Percentiles rank a stretch among this genome's conserved stretches.
phyloP scores from a whole-genome alignment of 1,140 invertebrate species.

The Sitodiplosis mosellana region DNA sequence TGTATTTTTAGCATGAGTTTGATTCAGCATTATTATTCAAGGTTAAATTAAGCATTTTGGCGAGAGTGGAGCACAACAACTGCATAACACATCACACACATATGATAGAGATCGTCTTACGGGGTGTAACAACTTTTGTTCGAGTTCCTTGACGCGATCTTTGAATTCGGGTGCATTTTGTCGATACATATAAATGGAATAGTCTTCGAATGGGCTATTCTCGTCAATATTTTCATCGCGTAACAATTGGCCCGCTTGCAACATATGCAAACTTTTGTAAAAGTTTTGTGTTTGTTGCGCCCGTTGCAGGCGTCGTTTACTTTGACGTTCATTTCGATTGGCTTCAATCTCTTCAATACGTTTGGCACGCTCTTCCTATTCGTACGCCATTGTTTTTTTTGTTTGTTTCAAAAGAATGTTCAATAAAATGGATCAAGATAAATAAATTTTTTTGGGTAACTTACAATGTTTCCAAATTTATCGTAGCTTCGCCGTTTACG shows the following conservation, averaged over 20 bases:
- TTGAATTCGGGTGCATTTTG: slow-evolving; percentile 55
- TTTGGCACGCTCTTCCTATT: slow-evolving; percentile 44
- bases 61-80: too few species aligned
- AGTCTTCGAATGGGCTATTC: slow-evolving; percentile 45
- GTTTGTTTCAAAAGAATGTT: background rate
- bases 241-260: slow-evolving; percentile 37
- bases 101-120: slow-evolving; percentile 49
- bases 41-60: background rate
- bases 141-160: slow-evolving; percentile 57
- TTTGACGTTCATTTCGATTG: slow-evolving; percentile 43
- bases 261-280: slow-evolving; percentile 58
- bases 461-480: slow-evolving; percentile 24
- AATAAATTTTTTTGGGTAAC: slow-evolving; percentile 6
- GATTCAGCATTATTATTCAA: too few species aligned
- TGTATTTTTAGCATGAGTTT: too few species aligned
- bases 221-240: slow-evolving; percentile 24
- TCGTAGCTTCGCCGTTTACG: slow-evolving; percentile 22
- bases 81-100: slow-evolving; percentile 3
- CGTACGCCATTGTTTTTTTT: background rate
- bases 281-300: slow-evolving; percentile 52
- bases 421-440: background rate
- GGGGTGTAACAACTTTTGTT: slow-evolving; percentile 51
- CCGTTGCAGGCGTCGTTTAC: slow-evolving; percentile 41
- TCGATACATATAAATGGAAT: slow-evolving; percentile 51
- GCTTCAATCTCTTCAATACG: slow-evolving; percentile 44